phyloP scores from a whole-genome alignment of 2,888 invertebrate genomes.

The Lamellibrachia satsuma region DNA sequence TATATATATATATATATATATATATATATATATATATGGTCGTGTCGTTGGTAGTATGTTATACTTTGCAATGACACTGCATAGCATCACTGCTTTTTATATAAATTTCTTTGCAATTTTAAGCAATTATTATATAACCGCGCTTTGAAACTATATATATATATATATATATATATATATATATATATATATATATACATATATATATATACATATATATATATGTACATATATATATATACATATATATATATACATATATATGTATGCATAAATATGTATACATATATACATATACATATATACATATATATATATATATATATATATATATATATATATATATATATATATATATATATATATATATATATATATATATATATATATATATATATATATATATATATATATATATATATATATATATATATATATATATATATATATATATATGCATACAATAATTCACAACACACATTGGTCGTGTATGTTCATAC shows the following conservation, averaged over 20 bases:
- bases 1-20: constrained; percentile 19
- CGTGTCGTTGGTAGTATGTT: no score
- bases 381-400: neutral
- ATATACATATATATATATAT: neutral
- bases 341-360: neutral
- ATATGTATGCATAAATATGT: neutral
- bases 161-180: constrained; percentile 19
- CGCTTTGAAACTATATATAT: no score
- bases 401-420: neutral
- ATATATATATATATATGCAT: no score
- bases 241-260: neutral
- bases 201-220: neutral
- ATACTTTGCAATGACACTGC: no score
- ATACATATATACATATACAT: neutral
- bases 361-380: neutral
- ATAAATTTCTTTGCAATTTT: no score
- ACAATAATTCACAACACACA: no score
- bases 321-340: neutral
- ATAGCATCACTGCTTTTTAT: no score
- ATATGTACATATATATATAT: neutral
- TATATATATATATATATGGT: neutral
- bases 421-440: neutral
- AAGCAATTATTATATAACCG: no score
- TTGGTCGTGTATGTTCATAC: no score
- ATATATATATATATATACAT: constrained; percentile 1